phyloP scores from a whole-genome alignment of 2,797 vertebrate species.

The Iguana delicatissima region DNA sequence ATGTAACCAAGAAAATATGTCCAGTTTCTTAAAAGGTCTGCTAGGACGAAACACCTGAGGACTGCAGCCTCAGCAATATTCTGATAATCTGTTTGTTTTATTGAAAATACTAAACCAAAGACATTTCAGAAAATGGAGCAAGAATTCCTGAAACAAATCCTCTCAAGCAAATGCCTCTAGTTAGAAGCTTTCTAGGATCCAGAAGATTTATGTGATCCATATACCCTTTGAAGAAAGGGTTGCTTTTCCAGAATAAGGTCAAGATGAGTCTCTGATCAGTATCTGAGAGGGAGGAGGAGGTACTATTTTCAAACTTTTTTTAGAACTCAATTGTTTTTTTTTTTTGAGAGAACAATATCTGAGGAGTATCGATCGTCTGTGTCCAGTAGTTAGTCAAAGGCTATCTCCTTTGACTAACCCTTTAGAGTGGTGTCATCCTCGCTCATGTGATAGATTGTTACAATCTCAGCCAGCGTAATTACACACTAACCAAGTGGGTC shows the following conservation, averaged over 20 bases:
- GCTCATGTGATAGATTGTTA: constrained; percentile 95
- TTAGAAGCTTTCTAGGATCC: constrained; percentile 60
- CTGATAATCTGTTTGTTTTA: constrained; percentile 51
- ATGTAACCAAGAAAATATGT: constrained; percentile 24
- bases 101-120: constrained; percentile 45
- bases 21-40: neutral
- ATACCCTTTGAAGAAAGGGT: constrained; percentile 89
- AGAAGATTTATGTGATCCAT: constrained; percentile 91
- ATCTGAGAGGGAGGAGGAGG: constrained; percentile 89
- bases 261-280: constrained; percentile 91
- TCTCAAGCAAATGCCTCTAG: constrained; percentile 13
- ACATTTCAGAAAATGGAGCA: constrained; percentile 19
- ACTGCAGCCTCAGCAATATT: constrained; percentile 30
- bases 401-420: constrained; percentile 99
- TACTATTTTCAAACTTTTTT: constrained; percentile 96
- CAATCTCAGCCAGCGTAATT: constrained; percentile 98
- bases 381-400: constrained; percentile 99
- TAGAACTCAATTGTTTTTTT: constrained; percentile 88
- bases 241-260: constrained; percentile 90
- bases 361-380: constrained; percentile 93
- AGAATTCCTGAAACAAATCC: constrained; percentile 40
- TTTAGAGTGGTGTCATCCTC: constrained; percentile 91
- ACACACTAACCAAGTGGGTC: constrained; percentile 94
- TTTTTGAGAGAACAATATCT: constrained; percentile 91
- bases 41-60: neutral